Percentiles rank a stretch among this genome's conserved stretches.
These are phyloP conservation scores for Anodontia alba DNA, from an alignment of 2,888 invertebrate genomes.

Conservation along the genomic window DNA sequence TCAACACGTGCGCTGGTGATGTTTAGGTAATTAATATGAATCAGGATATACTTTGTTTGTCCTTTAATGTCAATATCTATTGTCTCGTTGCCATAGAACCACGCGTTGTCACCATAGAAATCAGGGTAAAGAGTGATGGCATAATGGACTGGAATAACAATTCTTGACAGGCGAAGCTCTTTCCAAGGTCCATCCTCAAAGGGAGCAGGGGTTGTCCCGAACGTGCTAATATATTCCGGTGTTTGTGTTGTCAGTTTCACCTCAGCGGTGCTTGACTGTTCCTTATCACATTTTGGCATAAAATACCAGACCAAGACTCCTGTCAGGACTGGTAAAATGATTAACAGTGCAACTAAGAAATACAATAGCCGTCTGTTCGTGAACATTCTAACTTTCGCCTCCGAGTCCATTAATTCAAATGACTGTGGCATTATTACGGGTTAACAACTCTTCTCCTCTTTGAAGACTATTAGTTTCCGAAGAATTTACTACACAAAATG, in stretches of 20 bases:
- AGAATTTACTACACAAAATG: background rate
- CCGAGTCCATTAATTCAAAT: background rate
- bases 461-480: slow-evolving; percentile 1
- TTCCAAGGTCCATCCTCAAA: slow-evolving; percentile 70
- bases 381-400: background rate
- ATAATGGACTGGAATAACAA: slow-evolving; percentile 88
- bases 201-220: slow-evolving; percentile 38
- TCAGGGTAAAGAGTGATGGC: slow-evolving; percentile 89
- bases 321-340: slow-evolving; percentile 64
- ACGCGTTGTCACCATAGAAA: slow-evolving; percentile 86
- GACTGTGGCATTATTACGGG: background rate
- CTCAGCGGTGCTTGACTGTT: background rate
- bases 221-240: background rate
- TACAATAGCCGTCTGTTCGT: slow-evolving; percentile 57
- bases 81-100: slow-evolving; percentile 79
- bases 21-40: slow-evolving; percentile 88
- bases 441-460: no score
- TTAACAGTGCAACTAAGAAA: slow-evolving; percentile 57
- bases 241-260: background rate
- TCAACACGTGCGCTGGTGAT: slow-evolving; percentile 85
- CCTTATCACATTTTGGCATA: slow-evolving; percentile 39
- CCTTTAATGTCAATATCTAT: slow-evolving; percentile 77
- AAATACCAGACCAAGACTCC: slow-evolving; percentile 71
- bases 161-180: slow-evolving; percentile 87
- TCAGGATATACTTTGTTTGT: slow-evolving; percentile 84